Conservation (phyloP, 2,113 vertebrate genomes). For the Geothlypis trichas region DNA sequence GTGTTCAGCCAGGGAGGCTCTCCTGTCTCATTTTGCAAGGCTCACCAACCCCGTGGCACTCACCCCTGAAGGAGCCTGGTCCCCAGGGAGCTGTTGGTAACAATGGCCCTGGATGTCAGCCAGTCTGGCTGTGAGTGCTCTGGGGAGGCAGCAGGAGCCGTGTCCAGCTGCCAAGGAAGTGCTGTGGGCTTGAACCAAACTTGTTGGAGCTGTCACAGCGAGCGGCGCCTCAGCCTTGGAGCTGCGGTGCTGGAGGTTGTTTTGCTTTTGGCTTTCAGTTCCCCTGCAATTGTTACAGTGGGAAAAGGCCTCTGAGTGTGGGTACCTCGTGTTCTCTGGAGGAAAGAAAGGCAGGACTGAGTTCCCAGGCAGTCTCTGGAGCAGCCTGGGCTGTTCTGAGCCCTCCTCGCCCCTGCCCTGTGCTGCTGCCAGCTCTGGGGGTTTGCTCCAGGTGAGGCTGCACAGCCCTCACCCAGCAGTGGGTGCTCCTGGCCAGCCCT, state of each 20-base stretch:
- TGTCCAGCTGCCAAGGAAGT: neutral
- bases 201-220: neutral
- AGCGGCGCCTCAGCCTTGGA: neutral
- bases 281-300: neutral
- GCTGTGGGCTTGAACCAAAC: neutral
- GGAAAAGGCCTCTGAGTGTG: neutral
- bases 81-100: neutral
- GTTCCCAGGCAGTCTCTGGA: neutral
- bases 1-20: neutral
- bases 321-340: neutral
- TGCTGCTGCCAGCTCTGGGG: neutral
- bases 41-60: neutral
- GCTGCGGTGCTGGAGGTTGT: neutral
- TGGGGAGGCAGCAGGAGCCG: neutral
- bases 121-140: neutral
- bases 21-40: neutral
- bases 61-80: neutral
- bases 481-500: neutral
- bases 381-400: neutral
- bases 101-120: neutral
- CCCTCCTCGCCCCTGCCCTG: neutral
- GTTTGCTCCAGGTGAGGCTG: neutral
- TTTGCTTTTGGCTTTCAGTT: neutral
- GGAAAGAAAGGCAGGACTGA: neutral
- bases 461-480: neutral